These are phyloP conservation scores for Germaria angustata DNA, from an alignment of 2,888 invertebrate species.

Conservation along the genomic window DNA sequence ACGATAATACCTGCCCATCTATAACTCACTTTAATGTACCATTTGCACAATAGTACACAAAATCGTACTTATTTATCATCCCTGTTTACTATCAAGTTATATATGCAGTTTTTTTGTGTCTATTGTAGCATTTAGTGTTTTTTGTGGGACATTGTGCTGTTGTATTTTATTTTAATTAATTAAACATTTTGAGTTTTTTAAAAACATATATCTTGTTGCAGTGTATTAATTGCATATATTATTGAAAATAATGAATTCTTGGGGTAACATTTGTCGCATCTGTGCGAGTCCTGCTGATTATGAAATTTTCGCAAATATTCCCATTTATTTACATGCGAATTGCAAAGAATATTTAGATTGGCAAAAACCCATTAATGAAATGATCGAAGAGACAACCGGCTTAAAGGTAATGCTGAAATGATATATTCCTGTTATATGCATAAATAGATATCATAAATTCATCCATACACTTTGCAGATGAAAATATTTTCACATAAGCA, in stretches of 20 bases:
- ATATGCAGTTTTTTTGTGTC: background rate
- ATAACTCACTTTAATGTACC: too few species aligned
- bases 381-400: constrained; percentile 78
- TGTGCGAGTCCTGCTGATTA: constrained; percentile 78
- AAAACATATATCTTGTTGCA: background rate
- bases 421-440: background rate
- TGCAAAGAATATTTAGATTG: constrained; percentile 77
- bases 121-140: background rate
- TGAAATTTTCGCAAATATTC: constrained; percentile 78
- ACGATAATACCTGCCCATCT: too few species aligned
- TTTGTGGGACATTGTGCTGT: constrained; percentile 18
- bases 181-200: background rate
- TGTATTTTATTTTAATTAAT: background rate
- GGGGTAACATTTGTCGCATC: constrained; percentile 79
- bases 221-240: background rate
- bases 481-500: background rate
- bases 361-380: constrained; percentile 76
- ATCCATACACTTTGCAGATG: too few species aligned
- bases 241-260: constrained; percentile 70
- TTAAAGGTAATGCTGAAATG: constrained; percentile 72
- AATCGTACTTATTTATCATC: background rate
- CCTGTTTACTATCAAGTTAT: background rate
- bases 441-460: background rate
- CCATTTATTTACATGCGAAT: constrained; percentile 78
- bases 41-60: too few species aligned